Evolutionary conservation across 2,888 invertebrate species (phyloP), one percentile per base, ranked within the genome.

Genomic region (Clunio marinus): DNA sequence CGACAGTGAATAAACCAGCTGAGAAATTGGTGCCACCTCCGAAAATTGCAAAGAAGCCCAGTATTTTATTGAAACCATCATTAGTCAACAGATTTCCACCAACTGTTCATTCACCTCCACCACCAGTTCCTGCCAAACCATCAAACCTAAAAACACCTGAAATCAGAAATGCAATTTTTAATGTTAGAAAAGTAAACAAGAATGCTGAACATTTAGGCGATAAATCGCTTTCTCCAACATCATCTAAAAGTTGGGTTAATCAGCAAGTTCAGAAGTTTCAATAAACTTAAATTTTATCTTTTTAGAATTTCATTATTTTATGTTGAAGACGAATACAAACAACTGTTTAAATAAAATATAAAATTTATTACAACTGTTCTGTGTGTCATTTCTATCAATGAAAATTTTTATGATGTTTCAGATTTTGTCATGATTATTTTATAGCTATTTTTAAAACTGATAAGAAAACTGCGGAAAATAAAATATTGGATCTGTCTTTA

Each of bases 191-290:
- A 15, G 8, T 57, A 22, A 62, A 67, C 25, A 67, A 68, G 35
- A 37, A 68, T 2, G 73, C 74, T 7, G 70, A 72, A 1, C n/a
- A n/a, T n/a, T n/a, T n/a, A n/a, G n/a, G n/a, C n/a, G 73, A 75
- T 1, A 75, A 74, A 13, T 13, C 25, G 10, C 28, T 28, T 24
- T 17, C 68, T 57, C 24, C 25, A 1, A 35, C n/a, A 25, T 57
- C 37, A 13, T 17, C 63, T 8, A 69, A 66, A 69, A 79, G 78
- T 71, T 79, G 79, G 79, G 79, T 79, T n/a, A 73, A 77, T 2
- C 75, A 78, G 69, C 79, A 79, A 72, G 78, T 79, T 67, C 37
- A 77, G 77, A 70, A 77, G 78, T 72, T 78, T 79, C 59, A 78
- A 75, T 72, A 77, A 78, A 22, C 2, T 51, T 22, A 17, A 51